Evolutionary conservation across 1,140 invertebrate species (phyloP).

Genomic region (Acyrthosiphon pisum): DNA sequence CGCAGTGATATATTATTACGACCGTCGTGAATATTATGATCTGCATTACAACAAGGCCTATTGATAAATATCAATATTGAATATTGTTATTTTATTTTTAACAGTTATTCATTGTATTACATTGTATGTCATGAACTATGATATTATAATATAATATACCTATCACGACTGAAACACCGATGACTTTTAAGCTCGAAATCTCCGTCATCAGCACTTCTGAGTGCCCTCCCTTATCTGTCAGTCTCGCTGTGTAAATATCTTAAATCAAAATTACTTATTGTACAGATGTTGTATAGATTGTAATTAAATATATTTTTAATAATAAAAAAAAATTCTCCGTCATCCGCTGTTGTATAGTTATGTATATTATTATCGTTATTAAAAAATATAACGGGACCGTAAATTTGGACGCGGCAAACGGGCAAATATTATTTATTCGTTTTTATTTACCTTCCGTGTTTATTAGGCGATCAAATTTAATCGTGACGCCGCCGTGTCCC

Average conservation of each 20-base stretch:
- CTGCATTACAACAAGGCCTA: background rate
- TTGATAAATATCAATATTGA: background rate
- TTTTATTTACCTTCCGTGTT: background rate
- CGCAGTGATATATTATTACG: background rate
- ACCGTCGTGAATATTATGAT: background rate
- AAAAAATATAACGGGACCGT: background rate
- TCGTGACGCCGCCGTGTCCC: background rate
- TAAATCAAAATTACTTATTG: too few species aligned
- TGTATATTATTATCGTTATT: background rate
- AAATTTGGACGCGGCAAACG: background rate
- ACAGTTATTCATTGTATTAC: background rate
- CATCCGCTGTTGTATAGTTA: background rate
- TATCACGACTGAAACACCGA: background rate
- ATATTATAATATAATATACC: background rate
- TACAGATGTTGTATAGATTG: too few species aligned
- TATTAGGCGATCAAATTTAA: background rate
- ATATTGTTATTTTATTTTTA: background rate
- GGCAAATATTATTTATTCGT: background rate
- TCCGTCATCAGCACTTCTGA: background rate
- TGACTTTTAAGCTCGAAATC: background rate
- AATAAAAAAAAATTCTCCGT: background rate
- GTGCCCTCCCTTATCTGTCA: too few species aligned
- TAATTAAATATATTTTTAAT: too few species aligned
- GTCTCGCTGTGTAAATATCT: too few species aligned
- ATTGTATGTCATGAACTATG: background rate